phyloP scores from a whole-genome alignment of 2,888 invertebrate species.

The Idaea straminata region DNA sequence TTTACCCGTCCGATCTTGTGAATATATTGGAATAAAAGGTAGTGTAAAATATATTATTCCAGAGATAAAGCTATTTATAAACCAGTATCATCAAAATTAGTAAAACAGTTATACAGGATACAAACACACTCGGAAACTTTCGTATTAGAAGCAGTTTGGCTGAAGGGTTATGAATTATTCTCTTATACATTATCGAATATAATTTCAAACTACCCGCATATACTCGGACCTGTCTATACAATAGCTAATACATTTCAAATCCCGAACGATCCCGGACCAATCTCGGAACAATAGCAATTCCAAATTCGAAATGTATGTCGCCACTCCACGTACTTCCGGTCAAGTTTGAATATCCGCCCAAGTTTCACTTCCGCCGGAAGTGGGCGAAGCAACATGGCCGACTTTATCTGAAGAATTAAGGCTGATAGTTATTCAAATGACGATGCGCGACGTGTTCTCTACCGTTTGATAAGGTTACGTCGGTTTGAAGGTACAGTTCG shows the following conservation, averaged over 20 bases:
- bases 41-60: too few species aligned
- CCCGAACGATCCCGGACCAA: slow-evolving; percentile 14
- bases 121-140: too few species aligned
- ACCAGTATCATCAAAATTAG: too few species aligned
- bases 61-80: too few species aligned
- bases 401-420: slow-evolving; percentile 78
- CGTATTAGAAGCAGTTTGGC: background rate
- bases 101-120: too few species aligned
- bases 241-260: background rate
- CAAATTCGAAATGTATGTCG: slow-evolving; percentile 79
- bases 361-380: slow-evolving; percentile 75
- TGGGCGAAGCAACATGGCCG: slow-evolving; percentile 72
- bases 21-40: too few species aligned
- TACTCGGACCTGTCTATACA: background rate
- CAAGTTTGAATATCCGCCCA: slow-evolving; percentile 78
- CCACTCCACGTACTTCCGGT: slow-evolving; percentile 74
- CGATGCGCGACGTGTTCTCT: slow-evolving; percentile 13
- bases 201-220: background rate
- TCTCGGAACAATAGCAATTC: slow-evolving; percentile 55
- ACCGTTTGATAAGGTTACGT: slow-evolving; percentile 16
- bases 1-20: too few species aligned
- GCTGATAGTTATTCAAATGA: slow-evolving; percentile 76
- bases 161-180: background rate
- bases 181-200: background rate
- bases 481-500: background rate